Percentiles rank a stretch among this genome's conserved stretches.
These are phyloP conservation scores for Porites australiensis DNA, from an alignment of 64 coral and sea anemone species.

Conservation along the genomic window DNA sequence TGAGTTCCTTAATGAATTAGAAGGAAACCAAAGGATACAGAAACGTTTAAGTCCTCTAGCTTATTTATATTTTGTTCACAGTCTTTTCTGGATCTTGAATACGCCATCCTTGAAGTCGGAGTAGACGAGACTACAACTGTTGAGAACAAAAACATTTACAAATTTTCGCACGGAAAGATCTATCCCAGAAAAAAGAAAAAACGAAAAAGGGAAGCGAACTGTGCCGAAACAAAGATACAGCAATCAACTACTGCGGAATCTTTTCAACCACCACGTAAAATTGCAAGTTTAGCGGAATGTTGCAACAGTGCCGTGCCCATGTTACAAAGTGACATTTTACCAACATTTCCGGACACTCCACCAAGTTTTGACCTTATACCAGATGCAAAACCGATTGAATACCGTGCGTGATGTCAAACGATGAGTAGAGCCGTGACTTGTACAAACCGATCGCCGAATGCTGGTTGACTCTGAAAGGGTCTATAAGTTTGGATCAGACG, in stretches of 20 bases:
- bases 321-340: neutral
- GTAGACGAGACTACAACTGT: neutral
- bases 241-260: neutral
- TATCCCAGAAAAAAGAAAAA: neutral
- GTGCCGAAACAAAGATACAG: neutral
- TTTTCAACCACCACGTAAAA: neutral
- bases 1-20: too few species aligned
- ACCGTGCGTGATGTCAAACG: too few species aligned
- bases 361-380: neutral
- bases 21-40: neutral
- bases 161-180: neutral
- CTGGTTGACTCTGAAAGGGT: too few species aligned
- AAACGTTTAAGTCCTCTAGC: neutral
- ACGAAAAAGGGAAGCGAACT: neutral
- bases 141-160: neutral
- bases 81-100: slow-evolving; percentile 27
- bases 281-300: neutral
- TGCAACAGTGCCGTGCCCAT: neutral
- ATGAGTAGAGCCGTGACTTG: too few species aligned
- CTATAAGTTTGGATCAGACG: too few species aligned
- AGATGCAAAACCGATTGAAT: too few species aligned
- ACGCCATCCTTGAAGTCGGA: neutral
- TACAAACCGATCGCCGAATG: too few species aligned
- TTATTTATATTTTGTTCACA: neutral
- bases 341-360: neutral